Conservation (phyloP, 2,113 vertebrate species). For the Propithecus coquereli region DNA sequence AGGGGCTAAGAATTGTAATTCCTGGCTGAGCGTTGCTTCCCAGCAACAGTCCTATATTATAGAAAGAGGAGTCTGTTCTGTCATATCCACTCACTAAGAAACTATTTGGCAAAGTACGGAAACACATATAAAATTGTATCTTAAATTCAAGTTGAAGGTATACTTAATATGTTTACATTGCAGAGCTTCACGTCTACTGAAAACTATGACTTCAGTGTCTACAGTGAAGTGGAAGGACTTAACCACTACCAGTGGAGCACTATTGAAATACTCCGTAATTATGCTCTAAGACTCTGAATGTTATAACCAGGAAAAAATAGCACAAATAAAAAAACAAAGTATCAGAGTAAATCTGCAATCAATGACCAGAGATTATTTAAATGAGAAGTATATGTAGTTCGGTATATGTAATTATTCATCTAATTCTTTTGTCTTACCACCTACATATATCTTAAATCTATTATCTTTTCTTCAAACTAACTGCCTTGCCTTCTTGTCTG, state of each 20-base stretch:
- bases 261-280: background rate
- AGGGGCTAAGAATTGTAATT: background rate
- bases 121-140: background rate
- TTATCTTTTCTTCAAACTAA: background rate
- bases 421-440: background rate
- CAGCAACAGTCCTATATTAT: background rate
- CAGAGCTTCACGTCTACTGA: background rate
- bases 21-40: background rate
- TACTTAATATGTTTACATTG: background rate
- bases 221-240: background rate
- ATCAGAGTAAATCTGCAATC: background rate
- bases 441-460: background rate
- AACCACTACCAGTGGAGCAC: background rate
- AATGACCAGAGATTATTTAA: background rate
- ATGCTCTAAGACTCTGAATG: background rate
- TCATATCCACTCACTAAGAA: background rate
- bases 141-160: background rate
- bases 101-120: background rate
- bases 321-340: background rate
- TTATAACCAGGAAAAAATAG: background rate
- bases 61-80: background rate
- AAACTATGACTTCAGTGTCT: background rate
- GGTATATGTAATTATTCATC: background rate
- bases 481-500: background rate
- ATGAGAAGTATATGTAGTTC: background rate